A percentile compares a stretch with the other conserved stretches of the same genome.
phyloP scores from a whole-genome alignment of 2,113 vertebrate species.

The Varanus salvator region DNA sequence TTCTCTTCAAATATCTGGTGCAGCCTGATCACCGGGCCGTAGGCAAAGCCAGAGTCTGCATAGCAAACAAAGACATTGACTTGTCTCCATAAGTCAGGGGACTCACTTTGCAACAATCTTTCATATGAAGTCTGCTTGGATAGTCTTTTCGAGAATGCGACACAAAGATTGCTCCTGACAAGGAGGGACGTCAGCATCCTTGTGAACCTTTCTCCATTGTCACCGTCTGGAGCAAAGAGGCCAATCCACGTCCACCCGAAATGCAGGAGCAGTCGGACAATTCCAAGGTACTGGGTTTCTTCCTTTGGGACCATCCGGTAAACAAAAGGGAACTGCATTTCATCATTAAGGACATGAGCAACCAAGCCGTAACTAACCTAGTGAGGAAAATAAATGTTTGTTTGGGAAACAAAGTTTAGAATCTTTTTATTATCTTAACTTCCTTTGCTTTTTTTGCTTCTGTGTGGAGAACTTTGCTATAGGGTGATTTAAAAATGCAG shows the following conservation, averaged over 20 bases:
- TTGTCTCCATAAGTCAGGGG: neutral
- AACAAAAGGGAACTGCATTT: conserved; percentile 27
- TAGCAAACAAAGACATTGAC: neutral
- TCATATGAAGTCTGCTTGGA: neutral
- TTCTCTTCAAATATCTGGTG: neutral
- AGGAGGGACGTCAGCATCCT: neutral
- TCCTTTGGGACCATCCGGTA: conserved; percentile 17
- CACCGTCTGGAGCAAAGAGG: neutral
- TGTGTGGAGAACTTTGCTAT: too few species aligned
- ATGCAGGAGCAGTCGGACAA: conserved; percentile 9
- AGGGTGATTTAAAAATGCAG: too few species aligned
- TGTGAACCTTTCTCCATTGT: neutral
- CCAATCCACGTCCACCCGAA: conserved; percentile 33
- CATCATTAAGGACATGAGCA: conserved; percentile 10
- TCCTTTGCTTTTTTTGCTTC: too few species aligned
- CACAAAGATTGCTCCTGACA: neutral
- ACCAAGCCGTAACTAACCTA: conserved; percentile 26
- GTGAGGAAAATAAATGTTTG: neutral
- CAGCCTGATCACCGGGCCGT: neutral
- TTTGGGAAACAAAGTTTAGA: too few species aligned
- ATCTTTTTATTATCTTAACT: too few species aligned
- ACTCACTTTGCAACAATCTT: neutral
- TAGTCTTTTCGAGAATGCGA: neutral
- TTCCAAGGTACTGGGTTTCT: neutral
- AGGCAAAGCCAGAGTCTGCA: neutral